Percentiles rank a stretch among this genome's conserved stretches.
phyloP scores from a whole-genome alignment of 2,797 vertebrate species.

The Carapus acus region DNA sequence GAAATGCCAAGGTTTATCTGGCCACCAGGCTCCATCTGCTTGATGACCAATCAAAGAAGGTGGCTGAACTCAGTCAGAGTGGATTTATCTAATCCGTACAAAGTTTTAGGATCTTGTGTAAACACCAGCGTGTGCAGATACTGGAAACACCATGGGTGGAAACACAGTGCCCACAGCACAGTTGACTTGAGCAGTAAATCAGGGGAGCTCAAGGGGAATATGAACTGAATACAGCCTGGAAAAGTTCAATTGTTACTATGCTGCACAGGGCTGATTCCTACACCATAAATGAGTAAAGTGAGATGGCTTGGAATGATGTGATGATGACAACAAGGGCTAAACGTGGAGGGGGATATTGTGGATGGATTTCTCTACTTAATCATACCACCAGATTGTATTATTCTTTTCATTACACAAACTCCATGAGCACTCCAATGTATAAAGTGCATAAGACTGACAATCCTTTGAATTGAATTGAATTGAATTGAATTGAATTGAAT shows the following conservation, averaged over 20 bases:
- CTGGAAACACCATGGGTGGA: constrained; percentile 64
- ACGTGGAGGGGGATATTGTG: constrained; percentile 4
- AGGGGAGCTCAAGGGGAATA: constrained; percentile 54
- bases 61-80: constrained; percentile 68
- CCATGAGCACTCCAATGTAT: background rate
- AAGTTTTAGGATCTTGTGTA: constrained; percentile 72
- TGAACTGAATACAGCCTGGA: constrained; percentile 48
- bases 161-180: constrained; percentile 64
- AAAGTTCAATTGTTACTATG: constrained; percentile 57
- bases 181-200: constrained; percentile 71
- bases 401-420: constrained; percentile 13
- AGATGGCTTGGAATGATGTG: constrained; percentile 15
- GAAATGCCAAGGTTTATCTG: constrained; percentile 56
- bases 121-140: constrained; percentile 76
- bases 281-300: constrained; percentile 18
- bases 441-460: constrained; percentile 16
- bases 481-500: too few relatives aligned
- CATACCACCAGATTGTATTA: constrained; percentile 9
- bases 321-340: constrained; percentile 1
- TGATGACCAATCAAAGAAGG: constrained; percentile 67
- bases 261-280: constrained; percentile 39
- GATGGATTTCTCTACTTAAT: constrained; percentile 5
- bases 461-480: too few relatives aligned
- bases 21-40: constrained; percentile 57
- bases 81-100: constrained; percentile 74